phyloP scores from a whole-genome alignment of 1,140 invertebrate genomes.

The Ptiloglossa arizonensis region DNA sequence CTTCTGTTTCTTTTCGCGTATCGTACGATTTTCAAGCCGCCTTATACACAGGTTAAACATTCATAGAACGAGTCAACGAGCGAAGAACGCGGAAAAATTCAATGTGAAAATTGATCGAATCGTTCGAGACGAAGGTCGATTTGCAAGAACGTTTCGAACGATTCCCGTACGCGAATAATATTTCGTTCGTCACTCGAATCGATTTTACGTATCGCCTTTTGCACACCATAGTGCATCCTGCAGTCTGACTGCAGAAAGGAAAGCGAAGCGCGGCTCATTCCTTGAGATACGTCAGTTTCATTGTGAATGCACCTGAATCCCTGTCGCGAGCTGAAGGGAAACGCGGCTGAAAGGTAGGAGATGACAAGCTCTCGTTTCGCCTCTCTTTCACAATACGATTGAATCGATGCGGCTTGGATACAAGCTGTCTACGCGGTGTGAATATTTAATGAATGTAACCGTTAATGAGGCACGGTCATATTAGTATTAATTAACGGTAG shows the following conservation, averaged over 20 bases:
- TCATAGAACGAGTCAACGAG: too few species aligned
- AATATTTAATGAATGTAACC: conserved; percentile 76
- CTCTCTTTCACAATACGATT: conserved; percentile 69
- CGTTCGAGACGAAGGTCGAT: too few species aligned
- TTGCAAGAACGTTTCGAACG: too few species aligned
- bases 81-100: too few species aligned
- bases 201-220: conserved; percentile 5
- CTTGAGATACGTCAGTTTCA: conserved; percentile 34
- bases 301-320: conserved; percentile 56
- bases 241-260: not conserved
- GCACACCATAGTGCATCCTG: not conserved
- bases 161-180: too few species aligned
- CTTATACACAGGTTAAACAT: too few species aligned
- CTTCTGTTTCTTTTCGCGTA: too few species aligned
- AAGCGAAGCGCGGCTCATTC: conserved; percentile 12
- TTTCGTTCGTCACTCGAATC: not conserved
- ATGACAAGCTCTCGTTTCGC: conserved; percentile 60
- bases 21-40: too few species aligned
- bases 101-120: too few species aligned
- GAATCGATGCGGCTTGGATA: conserved; percentile 70
- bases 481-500: conserved; percentile 75
- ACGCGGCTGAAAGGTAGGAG: conserved; percentile 52
- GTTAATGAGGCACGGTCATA: conserved; percentile 75
- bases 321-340: conserved; percentile 46
- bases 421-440: conserved; percentile 62